phyloP scores from a whole-genome alignment of 2,888 invertebrate species.

The Perdita meconis region DNA sequence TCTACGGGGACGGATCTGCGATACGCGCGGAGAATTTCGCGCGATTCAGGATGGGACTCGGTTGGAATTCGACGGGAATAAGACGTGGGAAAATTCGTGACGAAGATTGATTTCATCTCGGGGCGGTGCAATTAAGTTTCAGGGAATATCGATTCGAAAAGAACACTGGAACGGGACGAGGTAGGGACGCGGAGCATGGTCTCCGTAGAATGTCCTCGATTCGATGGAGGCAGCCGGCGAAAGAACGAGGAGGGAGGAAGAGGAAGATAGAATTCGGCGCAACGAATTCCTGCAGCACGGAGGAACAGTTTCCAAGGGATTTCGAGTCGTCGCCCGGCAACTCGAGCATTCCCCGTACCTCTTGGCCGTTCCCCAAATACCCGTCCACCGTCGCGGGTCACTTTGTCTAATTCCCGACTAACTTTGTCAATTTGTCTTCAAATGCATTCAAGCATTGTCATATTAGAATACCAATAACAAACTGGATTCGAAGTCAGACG shows the following conservation, averaged over 20 bases:
- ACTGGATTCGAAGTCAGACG: background rate
- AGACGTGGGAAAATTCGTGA: background rate
- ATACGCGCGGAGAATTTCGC: background rate
- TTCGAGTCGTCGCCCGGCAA: slow-evolving; percentile 60
- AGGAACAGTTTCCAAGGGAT: slow-evolving; percentile 70
- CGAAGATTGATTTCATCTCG: background rate
- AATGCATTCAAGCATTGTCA: slow-evolving; percentile 8
- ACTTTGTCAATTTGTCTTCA: slow-evolving; percentile 70
- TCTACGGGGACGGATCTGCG: slow-evolving; percentile 38
- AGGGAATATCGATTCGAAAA: slow-evolving; percentile 16
- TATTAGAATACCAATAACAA: background rate
- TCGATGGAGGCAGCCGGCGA: slow-evolving; percentile 6
- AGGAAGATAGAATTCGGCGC: slow-evolving; percentile 23
- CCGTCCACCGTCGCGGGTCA: slow-evolving; percentile 59
- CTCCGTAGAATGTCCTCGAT: slow-evolving; percentile 42
- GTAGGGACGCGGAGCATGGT: background rate
- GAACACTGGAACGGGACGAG: background rate
- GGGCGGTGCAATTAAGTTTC: slow-evolving; percentile 21
- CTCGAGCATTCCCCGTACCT: slow-evolving; percentile 56
- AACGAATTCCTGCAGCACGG: slow-evolving; percentile 56
- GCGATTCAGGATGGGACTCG: background rate
- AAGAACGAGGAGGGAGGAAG: background rate
- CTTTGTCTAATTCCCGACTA: slow-evolving; percentile 66
- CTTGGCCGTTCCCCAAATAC: slow-evolving; percentile 50
- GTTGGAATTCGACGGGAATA: background rate